phyloP scores from a whole-genome alignment of 92 coral and sea anemone species.

The Siderastrea siderea region DNA sequence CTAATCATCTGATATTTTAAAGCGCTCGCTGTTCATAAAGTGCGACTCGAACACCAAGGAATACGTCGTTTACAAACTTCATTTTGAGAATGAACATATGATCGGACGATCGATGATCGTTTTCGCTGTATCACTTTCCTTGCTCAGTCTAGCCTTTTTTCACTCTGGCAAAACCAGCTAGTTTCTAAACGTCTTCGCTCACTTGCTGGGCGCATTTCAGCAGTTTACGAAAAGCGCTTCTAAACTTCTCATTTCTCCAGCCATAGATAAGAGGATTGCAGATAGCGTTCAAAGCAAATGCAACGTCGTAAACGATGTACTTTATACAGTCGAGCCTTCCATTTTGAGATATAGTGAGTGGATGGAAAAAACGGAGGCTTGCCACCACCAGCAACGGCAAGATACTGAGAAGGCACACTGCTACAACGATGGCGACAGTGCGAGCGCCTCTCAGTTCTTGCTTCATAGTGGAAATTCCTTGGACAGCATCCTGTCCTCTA shows the following conservation, averaged over 20 bases:
- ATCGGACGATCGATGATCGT: too few species aligned
- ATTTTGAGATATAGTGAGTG: neutral
- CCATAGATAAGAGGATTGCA: slow-evolving; percentile 69
- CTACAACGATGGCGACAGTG: slow-evolving; percentile 58
- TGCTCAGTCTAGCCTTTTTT: too few species aligned
- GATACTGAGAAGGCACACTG: slow-evolving; percentile 37
- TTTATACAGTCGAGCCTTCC: neutral
- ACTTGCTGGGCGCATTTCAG: neutral
- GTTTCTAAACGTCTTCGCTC: neutral
- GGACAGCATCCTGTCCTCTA: neutral
- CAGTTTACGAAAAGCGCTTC: slow-evolving; percentile 35
- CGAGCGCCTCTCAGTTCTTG: slow-evolving; percentile 44
- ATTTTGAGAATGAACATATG: too few species aligned
- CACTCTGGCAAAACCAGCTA: too few species aligned
- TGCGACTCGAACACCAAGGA: too few species aligned
- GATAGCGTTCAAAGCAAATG: slow-evolving; percentile 16
- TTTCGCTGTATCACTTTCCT: too few species aligned
- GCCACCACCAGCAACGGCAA: slow-evolving; percentile 44
- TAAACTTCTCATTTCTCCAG: slow-evolving; percentile 59
- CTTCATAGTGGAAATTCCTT: neutral
- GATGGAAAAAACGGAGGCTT: slow-evolving; percentile 9
- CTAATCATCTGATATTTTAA: too few species aligned
- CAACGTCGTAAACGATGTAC: neutral
- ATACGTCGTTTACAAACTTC: too few species aligned
- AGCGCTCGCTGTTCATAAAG: too few species aligned